Evolutionary conservation across 2,888 invertebrate species (phyloP).

Genomic region (Amblyteles armatorius): DNA sequence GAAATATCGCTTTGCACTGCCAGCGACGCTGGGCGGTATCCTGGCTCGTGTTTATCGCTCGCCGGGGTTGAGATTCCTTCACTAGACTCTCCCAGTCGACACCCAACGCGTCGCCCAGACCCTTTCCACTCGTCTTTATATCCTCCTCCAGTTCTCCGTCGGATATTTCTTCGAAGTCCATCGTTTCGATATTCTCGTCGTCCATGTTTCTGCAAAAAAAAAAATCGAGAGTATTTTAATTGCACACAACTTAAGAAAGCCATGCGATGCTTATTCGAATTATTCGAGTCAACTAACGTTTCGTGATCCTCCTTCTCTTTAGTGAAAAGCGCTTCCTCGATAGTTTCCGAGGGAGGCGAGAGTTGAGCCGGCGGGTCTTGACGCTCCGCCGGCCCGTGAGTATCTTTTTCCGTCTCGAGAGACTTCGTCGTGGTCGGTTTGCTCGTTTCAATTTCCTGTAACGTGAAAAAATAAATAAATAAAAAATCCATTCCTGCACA

Average conservation of each 20-base stretch:
- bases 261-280: neutral
- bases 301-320: conserved; percentile 79
- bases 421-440: conserved; percentile 73
- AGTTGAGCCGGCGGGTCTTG: conserved; percentile 77
- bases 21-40: conserved; percentile 91
- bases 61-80: conserved; percentile 89
- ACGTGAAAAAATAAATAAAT: neutral
- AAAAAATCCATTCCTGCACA: neutral
- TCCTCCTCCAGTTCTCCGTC: conserved; percentile 96
- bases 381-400: conserved; percentile 54
- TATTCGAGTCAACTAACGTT: conserved; percentile 31
- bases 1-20: conserved; percentile 92
- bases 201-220: conserved; percentile 85
- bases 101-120: conserved; percentile 96
- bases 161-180: conserved; percentile 96
- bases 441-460: conserved; percentile 55
- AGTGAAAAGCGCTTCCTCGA: conserved; percentile 77
- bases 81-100: conserved; percentile 97
- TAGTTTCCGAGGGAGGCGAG: conserved; percentile 75
- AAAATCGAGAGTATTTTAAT: neutral
- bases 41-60: conserved; percentile 78
- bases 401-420: conserved; percentile 73
- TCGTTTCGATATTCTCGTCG: conserved; percentile 90
- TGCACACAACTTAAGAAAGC: neutral
- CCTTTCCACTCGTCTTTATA: conserved; percentile 87